A percentile compares a stretch with the other conserved stretches of the same genome.
Conservation (phyloP, 2,888 invertebrate species). For the Pollenia angustigena region DNA sequence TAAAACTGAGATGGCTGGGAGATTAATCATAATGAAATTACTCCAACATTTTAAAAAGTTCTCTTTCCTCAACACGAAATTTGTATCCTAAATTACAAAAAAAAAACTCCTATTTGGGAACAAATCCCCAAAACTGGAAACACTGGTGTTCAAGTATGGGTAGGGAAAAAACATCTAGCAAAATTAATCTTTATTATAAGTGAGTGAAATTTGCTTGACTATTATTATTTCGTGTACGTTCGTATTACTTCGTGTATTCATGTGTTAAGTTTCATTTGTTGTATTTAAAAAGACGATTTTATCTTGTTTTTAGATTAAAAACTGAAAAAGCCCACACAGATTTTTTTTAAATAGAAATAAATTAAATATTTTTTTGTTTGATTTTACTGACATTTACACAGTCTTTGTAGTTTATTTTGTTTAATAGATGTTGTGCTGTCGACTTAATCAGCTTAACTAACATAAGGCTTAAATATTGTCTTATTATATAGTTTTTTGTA, state of each 20-base stretch:
- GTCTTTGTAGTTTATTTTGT: neutral
- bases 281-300: conserved; percentile 1
- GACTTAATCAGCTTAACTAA: conserved; percentile 64
- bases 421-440: conserved; percentile 16
- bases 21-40: no score
- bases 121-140: no score
- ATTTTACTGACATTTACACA: conserved; percentile 13
- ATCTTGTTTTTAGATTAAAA: conserved; percentile 38
- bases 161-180: neutral
- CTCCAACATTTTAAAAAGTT: no score
- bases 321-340: conserved; percentile 44
- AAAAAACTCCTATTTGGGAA: no score
- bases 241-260: neutral
- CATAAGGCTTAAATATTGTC: conserved; percentile 45
- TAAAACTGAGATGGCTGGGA: no score
- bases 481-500: conserved; percentile 15
- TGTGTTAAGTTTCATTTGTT: conserved; percentile 21
- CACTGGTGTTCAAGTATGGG: no score
- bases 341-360: neutral
- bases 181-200: conserved; percentile 23
- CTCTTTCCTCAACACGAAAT: no score
- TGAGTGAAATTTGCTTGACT: conserved; percentile 33
- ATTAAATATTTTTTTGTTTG: neutral
- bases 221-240: neutral
- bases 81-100: no score